A percentile compares a stretch with the other conserved stretches of the same genome.
These are phyloP conservation scores for Phasia obesa DNA, from an alignment of 2,888 invertebrate genomes.

Conservation along the genomic window DNA sequence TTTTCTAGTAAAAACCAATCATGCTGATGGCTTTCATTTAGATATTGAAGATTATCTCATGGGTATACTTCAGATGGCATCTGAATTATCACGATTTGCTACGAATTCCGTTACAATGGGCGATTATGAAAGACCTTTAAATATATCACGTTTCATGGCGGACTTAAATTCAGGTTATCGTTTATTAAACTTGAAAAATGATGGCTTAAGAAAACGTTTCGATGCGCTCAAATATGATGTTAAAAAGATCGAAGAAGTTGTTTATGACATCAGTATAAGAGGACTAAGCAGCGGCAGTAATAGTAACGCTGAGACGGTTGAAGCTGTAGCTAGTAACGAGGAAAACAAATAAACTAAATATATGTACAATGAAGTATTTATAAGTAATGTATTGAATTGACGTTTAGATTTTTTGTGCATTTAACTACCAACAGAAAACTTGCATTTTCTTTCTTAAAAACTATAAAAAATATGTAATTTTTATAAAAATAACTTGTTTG, in stretches of 20 bases:
- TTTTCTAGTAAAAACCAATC: conserved; percentile 86
- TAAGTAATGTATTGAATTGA: not conserved
- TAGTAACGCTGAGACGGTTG: conserved; percentile 34
- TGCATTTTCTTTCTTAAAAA: no score
- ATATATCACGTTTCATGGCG: conserved; percentile 93
- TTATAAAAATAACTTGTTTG: no score
- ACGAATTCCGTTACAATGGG: conserved; percentile 93
- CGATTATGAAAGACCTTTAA: conserved; percentile 90
- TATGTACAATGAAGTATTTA: not conserved
- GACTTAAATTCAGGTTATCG: conserved; percentile 95
- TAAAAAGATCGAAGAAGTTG: conserved; percentile 96
- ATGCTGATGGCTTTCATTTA: conserved; percentile 91
- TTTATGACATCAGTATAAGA: conserved; percentile 91
- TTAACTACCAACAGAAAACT: no score
- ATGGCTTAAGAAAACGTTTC: conserved; percentile 91
- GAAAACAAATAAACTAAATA: conserved; percentile 10
- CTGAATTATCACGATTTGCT: conserved; percentile 92
- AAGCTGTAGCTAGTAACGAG: conserved; percentile 32
- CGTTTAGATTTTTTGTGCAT: no score
- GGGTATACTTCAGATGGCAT: conserved; percentile 91
- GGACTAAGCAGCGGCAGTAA: conserved; percentile 84
- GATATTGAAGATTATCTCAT: conserved; percentile 95
- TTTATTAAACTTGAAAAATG: conserved; percentile 94
- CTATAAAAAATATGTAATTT: no score
- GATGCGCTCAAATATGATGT: conserved; percentile 95